Percentiles rank a stretch among this genome's conserved stretches.
Conservation (phyloP, 1,140 invertebrate species). For the Platyura marginata region DNA sequence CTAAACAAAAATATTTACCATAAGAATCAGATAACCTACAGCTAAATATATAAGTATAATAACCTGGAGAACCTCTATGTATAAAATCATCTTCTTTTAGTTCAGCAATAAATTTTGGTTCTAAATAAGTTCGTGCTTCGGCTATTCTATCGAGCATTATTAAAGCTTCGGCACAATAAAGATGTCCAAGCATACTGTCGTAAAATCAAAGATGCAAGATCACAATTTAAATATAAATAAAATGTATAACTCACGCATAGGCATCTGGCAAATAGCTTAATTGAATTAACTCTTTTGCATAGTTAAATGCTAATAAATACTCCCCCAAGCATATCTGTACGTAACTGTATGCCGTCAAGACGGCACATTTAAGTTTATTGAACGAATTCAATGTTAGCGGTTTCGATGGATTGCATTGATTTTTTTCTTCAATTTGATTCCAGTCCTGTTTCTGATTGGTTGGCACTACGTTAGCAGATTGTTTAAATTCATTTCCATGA, state of each 20-base stretch:
- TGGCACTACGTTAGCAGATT: background rate
- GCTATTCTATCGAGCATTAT: conserved; percentile 63
- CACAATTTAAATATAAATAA: background rate
- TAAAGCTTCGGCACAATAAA: conserved; percentile 80
- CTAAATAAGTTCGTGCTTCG: conserved; percentile 71
- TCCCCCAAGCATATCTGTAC: conserved; percentile 71
- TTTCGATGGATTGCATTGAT: conserved; percentile 24
- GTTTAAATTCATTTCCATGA: background rate
- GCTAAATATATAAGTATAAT: background rate
- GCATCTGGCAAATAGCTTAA: conserved; percentile 19
- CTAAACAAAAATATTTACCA: conserved; percentile 16
- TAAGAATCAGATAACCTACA: conserved; percentile 2
- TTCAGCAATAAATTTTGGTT: conserved; percentile 53
- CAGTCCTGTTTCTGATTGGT: too few species aligned
- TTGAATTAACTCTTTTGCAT: conserved; percentile 30
- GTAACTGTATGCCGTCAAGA: conserved; percentile 64
- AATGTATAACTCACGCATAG: conserved; percentile 11
- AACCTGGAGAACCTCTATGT: background rate
- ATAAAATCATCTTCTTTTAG: conserved; percentile 20
- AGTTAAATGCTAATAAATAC: conserved; percentile 57
- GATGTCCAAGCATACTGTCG: conserved; percentile 59
- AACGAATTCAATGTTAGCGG: conserved; percentile 21
- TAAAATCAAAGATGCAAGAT: conserved; percentile 12
- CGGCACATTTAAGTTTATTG: conserved; percentile 38
- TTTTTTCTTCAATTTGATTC: conserved; percentile 16